Base-by-base conservation (phyloP, 2,797 vertebrate genomes). In the Myotis myotis region DNA sequence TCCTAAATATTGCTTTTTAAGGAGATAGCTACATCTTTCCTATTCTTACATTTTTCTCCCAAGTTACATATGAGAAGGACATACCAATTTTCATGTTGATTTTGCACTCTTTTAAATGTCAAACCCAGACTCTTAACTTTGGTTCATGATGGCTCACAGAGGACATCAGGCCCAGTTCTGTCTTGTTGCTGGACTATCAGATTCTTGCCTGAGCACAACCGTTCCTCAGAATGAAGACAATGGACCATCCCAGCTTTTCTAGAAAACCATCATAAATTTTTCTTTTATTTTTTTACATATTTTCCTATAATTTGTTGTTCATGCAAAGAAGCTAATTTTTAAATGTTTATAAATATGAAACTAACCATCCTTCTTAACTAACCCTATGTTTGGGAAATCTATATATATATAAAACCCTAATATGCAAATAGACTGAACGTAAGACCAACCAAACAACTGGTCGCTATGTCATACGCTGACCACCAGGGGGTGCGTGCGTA, bases 271-370 rank as follows among this genome's bases (percentile, higher is more conserved):
- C 23, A 13, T 57, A 36, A 25, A 10, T 53, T 53, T 60, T 74
- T 76, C 78, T 79, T n/a, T 47, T 57, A 7, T 49, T 36, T 36
- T 33, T 94, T 89, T 44, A 62, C 22, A 44, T 64, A 36, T 78
- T 93, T 91, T 75, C 60, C 72, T 74, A 30, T 62, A 41, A 87
- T 19, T 33, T 57, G 16, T 57, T 60, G 19, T 64, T 62, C 68
- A 15, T 47, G 36, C 74, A 94, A 70, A 92, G 33, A 91, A 66
- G 41, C n/a, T 80, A 3, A 84, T 66, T 66, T 95, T 74, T 60
- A 94, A 60, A 78, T 81, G 76, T 51, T 81, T 89, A 85, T 25
- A 81, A 75, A 55, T 55, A 47, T 53, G 70, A 72, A 87, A 92
- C 33, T 2, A 83, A 87, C 57, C 11, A 74, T 57, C 55, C 81